Evolutionary conservation across 2,797 vertebrate species (phyloP), one percentile per base, ranked within the genome.

Genomic region (Limnodromus scolopaceus): DNA sequence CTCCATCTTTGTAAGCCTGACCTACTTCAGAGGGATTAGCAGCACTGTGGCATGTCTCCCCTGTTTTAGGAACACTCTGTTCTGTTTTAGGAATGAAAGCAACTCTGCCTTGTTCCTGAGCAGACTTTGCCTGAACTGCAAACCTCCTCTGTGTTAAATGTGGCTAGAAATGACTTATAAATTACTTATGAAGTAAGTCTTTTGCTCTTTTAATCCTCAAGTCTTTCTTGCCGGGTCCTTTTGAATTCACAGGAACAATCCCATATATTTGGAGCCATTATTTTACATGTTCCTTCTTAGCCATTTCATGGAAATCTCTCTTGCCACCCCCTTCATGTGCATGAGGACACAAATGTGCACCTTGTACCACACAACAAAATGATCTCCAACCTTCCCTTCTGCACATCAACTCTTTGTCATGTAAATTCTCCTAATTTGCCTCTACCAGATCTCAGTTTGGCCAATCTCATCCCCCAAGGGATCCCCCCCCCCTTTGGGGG

Each of bases 1-100:
- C 55, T 64, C 57, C 32, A 36, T 28, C 43, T 57, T 27, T 60
- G 66, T 65, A 84, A 86, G 38, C 51, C 60, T 92, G 84, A 89
- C 66, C 80, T 89, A 20, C 51, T 91, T 89, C 68, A 51, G 58
- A 53, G 63, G 84, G 84, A 93, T 93, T 83, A 96, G 53, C 94
- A 93, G 81, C 55, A 69, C 55, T 3, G 5, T 82, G 84, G 34
- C 39, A 82, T 7, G 30, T 81, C 53, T 89, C 49, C 48, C 27
- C 16, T 54, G 66, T 48, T 84, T 48, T 32, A 86, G 83, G 83
- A 86, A 78, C 16, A 4, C 24, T 23, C 30, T 43, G 48, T 18
- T 81, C 76, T 53, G 16, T 55, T 58, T 55, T 45, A 78, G 80
- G 38, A 69, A 71, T 3, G 4, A 75, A 85, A 84, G 53, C 36